A percentile compares a stretch with the other conserved stretches of the same genome.
phyloP scores from a whole-genome alignment of 1,140 invertebrate genomes.

The Bombus ignitus region DNA sequence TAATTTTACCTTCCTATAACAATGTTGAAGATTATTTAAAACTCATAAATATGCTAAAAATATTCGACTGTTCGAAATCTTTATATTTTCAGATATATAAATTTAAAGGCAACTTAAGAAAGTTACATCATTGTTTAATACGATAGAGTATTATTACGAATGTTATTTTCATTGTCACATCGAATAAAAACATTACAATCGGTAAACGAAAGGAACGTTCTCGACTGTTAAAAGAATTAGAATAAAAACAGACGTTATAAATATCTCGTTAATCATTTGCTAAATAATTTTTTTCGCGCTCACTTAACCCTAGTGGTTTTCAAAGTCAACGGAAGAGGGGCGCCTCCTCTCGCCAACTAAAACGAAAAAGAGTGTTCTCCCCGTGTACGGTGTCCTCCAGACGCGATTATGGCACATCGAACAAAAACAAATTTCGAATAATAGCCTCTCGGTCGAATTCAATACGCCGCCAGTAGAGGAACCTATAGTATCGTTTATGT shows the following conservation, averaged over 20 bases:
- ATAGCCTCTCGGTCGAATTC: conserved; percentile 64
- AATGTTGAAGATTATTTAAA: not conserved
- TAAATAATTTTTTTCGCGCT: conserved; percentile 46
- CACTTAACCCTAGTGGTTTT: not conserved
- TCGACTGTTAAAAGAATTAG: not conserved
- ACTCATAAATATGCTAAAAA: not conserved
- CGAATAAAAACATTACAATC: conserved; percentile 9
- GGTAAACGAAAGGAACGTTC: not conserved
- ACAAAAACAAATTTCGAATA: conserved; percentile 71
- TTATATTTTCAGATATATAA: not conserved
- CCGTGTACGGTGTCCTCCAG: conserved; percentile 48
- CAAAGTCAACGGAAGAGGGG: conserved; percentile 43
- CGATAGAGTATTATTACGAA: not conserved
- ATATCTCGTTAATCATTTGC: conserved; percentile 31
- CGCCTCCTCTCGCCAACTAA: conserved; percentile 1
- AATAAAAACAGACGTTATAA: not conserved
- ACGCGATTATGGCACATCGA: conserved; percentile 64
- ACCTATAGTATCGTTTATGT: not conserved
- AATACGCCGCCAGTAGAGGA: conserved; percentile 41
- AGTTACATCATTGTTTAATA: not conserved
- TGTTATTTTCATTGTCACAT: not conserved
- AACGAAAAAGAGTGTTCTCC: conserved; percentile 46
- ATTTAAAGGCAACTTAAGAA: not conserved
- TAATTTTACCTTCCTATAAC: not conserved
- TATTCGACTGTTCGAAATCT: not conserved